Conservation (phyloP, 2,797 vertebrate species). For the Gobionotothen gibberifrons region DNA sequence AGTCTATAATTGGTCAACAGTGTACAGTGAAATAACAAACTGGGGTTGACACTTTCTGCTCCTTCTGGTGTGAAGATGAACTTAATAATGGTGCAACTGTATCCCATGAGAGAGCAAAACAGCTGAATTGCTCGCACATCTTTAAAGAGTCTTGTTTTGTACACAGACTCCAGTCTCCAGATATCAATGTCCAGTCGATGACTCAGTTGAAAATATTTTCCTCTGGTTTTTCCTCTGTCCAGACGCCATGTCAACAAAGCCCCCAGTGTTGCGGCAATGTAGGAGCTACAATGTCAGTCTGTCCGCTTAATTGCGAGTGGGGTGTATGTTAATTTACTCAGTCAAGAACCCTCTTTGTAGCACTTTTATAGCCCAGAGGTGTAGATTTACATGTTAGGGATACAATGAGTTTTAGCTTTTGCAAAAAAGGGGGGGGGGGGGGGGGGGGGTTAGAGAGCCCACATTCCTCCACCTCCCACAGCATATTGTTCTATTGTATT, state of each 20-base stretch:
- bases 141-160: constrained; percentile 77
- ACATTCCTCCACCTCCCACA: constrained; percentile 85
- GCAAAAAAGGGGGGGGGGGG: constrained; percentile 75
- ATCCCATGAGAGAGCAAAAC: constrained; percentile 35
- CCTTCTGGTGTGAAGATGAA: constrained; percentile 34
- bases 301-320: constrained; percentile 87
- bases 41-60: constrained; percentile 20
- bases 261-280: constrained; percentile 80
- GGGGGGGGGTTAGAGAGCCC: constrained; percentile 78
- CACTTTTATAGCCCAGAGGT: constrained; percentile 85
- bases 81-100: constrained; percentile 36
- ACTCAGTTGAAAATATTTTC: constrained; percentile 88
- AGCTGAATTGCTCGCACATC: constrained; percentile 38
- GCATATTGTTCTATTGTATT: constrained; percentile 83
- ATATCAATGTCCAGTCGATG: constrained; percentile 83
- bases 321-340: constrained; percentile 83
- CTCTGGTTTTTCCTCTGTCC: constrained; percentile 82
- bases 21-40: constrained; percentile 33
- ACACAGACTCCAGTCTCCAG: constrained; percentile 67
- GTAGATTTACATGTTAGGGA: constrained; percentile 84
- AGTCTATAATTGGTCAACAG: constrained; percentile 38
- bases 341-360: constrained; percentile 86
- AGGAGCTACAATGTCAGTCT: constrained; percentile 87
- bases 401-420: constrained; percentile 83
- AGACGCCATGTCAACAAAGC: constrained; percentile 87